These are phyloP conservation scores for Chamaetylas fuelleborni DNA, from an alignment of 2,113 vertebrate genomes.

Conservation along the genomic window DNA sequence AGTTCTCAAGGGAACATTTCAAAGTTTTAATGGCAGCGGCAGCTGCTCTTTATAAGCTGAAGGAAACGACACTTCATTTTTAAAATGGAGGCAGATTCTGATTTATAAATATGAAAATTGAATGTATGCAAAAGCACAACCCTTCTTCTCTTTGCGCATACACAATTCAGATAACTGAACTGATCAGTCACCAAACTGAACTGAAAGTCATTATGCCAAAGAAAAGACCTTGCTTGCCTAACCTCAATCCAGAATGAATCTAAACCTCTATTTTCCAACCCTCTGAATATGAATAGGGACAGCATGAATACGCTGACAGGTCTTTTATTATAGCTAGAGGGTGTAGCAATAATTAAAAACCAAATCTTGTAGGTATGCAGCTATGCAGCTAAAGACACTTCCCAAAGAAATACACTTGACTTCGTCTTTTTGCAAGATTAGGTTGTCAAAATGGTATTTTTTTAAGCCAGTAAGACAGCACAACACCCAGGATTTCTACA, in stretches of 20 bases:
- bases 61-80: conserved; percentile 28
- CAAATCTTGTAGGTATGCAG: conserved; percentile 26
- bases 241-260: conserved; percentile 44
- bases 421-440: conserved; percentile 40
- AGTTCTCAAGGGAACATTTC: conserved; percentile 50
- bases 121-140: conserved; percentile 41
- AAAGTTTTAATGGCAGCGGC: conserved; percentile 44
- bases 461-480: conserved; percentile 11
- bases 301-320: not conserved
- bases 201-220: conserved; percentile 10
- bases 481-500: not conserved
- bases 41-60: conserved; percentile 53
- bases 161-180: conserved; percentile 30
- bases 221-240: conserved; percentile 45
- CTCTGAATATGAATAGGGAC: conserved; percentile 20
- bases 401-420: conserved; percentile 25
- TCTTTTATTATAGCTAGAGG: conserved; percentile 51
- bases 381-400: conserved; percentile 16
- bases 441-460: conserved; percentile 53
- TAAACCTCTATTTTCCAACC: conserved; percentile 13
- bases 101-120: conserved; percentile 57
- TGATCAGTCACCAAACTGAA: conserved; percentile 45
- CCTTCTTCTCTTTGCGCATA: not conserved
- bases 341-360: conserved; percentile 66
- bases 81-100: conserved; percentile 40